Evolutionary conservation across 2,888 invertebrate species (phyloP).

Genomic region (Sinohyriopsis cumingii): DNA sequence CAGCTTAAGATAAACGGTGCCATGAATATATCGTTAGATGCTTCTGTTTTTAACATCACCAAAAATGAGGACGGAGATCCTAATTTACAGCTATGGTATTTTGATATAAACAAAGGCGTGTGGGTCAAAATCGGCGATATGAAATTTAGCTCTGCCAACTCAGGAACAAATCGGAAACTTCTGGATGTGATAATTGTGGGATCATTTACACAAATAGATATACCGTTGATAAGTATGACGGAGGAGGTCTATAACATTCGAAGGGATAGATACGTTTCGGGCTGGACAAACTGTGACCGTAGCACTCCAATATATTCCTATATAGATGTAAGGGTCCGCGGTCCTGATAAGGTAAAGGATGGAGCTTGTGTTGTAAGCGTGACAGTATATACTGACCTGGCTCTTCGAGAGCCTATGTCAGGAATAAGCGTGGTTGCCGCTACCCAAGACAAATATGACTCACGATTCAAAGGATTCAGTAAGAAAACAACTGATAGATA

Average conservation of each 20-base stretch:
- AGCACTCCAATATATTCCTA: conserved; percentile 20
- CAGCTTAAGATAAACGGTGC: conserved; percentile 15
- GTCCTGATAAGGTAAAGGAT: not conserved
- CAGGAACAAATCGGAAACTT: conserved; percentile 5
- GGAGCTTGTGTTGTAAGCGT: conserved; percentile 23
- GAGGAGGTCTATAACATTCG: conserved; percentile 7
- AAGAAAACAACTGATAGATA: not conserved
- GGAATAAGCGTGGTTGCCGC: conserved; percentile 9
- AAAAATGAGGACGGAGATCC: conserved; percentile 18
- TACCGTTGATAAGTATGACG: conserved; percentile 6
- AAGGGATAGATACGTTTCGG: conserved; percentile 2
- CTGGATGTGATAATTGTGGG: conserved; percentile 4
- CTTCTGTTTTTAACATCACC: conserved; percentile 20
- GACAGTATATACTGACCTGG: conserved; percentile 16
- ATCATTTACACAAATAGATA: conserved; percentile 2
- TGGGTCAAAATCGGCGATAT: conserved; percentile 23
- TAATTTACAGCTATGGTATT: conserved; percentile 23
- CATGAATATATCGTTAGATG: conserved; percentile 17
- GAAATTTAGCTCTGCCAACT: conserved; percentile 1
- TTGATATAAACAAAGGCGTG: conserved; percentile 27
- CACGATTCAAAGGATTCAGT: conserved; percentile 13
- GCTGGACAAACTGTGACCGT: conserved; percentile 24
- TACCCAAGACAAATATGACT: conserved; percentile 12
- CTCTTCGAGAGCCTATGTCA: not conserved
- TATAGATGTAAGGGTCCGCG: not conserved